Percentiles rank a stretch among this genome's conserved stretches.
These are phyloP conservation scores for Nematopogon swammerdamellus DNA, from an alignment of 2,888 invertebrate genomes.

Conservation along the genomic window DNA sequence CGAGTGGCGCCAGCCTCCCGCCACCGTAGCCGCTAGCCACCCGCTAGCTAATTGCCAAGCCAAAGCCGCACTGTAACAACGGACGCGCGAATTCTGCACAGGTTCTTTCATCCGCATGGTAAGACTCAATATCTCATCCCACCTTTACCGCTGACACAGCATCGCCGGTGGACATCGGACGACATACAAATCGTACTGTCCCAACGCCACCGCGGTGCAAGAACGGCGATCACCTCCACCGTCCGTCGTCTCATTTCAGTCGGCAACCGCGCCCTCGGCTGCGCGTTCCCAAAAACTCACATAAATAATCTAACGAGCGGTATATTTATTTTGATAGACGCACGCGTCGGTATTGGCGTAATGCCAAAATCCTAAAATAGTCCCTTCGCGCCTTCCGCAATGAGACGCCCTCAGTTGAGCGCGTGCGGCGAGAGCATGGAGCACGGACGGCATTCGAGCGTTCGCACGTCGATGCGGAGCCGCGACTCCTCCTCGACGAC, in stretches of 20 bases:
- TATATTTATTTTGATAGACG: slow-evolving; percentile 10
- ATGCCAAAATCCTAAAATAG: slow-evolving; percentile 4
- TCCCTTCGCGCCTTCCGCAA: slow-evolving; percentile 7
- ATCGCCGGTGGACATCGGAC: too few relatives aligned
- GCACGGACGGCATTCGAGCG: slow-evolving; percentile 31
- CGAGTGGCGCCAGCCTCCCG: not conserved
- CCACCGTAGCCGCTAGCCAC: too few relatives aligned
- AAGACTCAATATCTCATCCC: too few relatives aligned
- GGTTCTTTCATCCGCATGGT: not conserved
- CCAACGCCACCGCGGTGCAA: too few relatives aligned
- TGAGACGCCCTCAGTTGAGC: slow-evolving; percentile 6
- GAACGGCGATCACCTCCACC: too few relatives aligned
- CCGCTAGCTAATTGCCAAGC: too few relatives aligned
- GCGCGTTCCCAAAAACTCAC: not conserved
- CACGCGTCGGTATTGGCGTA: slow-evolving; percentile 8
- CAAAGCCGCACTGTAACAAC: not conserved
- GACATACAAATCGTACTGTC: too few relatives aligned
- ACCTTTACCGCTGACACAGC: too few relatives aligned
- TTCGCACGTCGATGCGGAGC: slow-evolving; percentile 62
- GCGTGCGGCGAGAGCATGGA: slow-evolving; percentile 30
- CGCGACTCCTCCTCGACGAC: slow-evolving; percentile 65
- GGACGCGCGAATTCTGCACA: not conserved
- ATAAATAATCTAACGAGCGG: not conserved
- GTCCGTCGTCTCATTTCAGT: too few relatives aligned
- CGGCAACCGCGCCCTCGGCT: too few relatives aligned